Evolutionary conservation across 2,797 vertebrate species (phyloP).

Genomic region (Danionella dracula): DNA sequence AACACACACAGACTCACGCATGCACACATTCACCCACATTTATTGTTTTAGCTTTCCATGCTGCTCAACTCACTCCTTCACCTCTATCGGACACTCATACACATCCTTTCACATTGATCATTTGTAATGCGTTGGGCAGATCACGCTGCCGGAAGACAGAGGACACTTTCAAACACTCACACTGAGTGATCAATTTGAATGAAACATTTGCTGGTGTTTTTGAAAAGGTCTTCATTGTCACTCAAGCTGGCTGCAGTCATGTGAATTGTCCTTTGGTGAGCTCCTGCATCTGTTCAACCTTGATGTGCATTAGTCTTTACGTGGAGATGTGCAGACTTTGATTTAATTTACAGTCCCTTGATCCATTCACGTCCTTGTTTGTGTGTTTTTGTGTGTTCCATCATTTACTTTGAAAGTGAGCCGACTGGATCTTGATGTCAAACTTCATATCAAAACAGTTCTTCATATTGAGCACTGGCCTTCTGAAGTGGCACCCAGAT

Average conservation of each 20-base stretch:
- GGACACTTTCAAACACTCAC: not conserved
- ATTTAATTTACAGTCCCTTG: constrained; percentile 12
- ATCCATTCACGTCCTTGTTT: constrained; percentile 2
- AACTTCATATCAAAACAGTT: not conserved
- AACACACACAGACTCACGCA: no score
- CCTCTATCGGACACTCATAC: constrained; percentile 27
- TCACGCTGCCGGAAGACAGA: constrained; percentile 27
- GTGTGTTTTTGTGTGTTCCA: constrained; percentile 13
- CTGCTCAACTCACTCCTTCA: constrained; percentile 40
- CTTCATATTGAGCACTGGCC: not conserved
- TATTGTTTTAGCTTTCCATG: constrained; percentile 32
- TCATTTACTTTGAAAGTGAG: not conserved
- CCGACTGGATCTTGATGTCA: constrained; percentile 25
- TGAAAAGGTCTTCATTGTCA: constrained; percentile 50
- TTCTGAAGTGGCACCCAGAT: constrained; percentile 25
- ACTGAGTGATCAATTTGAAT: constrained; percentile 46
- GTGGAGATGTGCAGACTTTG: constrained; percentile 6
- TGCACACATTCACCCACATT: constrained; percentile 6
- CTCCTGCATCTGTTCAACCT: constrained; percentile 27
- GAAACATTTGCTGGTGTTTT: constrained; percentile 45
- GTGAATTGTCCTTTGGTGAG: constrained; percentile 25
- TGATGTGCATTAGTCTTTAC: constrained; percentile 37
- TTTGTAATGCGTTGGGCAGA: constrained; percentile 35
- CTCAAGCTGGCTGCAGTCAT: constrained; percentile 37
- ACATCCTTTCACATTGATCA: constrained; percentile 9